These are phyloP conservation scores for Cylloceria caligata DNA, from an alignment of 2,888 invertebrate species.

Conservation along the genomic window DNA sequence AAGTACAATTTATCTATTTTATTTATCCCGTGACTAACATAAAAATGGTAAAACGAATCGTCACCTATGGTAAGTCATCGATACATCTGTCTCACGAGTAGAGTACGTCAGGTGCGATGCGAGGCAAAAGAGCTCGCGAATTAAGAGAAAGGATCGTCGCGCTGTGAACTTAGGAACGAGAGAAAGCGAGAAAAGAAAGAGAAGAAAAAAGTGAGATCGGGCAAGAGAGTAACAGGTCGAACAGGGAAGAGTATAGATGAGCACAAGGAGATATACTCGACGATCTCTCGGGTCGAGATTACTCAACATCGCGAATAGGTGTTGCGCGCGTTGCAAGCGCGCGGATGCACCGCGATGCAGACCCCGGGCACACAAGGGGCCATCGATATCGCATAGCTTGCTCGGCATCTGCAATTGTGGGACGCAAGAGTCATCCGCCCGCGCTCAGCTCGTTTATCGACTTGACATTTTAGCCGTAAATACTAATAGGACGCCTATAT, in stretches of 20 bases:
- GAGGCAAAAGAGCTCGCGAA: neutral
- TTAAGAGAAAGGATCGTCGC: neutral
- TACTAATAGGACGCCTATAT: conserved; percentile 77
- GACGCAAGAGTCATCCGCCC: conserved; percentile 48
- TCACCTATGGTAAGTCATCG: no score
- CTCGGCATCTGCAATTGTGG: conserved; percentile 30
- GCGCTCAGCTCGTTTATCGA: conserved; percentile 76
- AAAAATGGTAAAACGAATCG: no score
- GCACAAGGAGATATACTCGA: conserved; percentile 32
- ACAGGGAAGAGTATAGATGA: conserved; percentile 52
- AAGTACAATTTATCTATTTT: no score
- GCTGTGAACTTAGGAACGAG: conserved; percentile 32
- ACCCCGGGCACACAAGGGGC: neutral
- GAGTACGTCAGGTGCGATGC: neutral
- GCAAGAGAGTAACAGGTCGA: conserved; percentile 68
- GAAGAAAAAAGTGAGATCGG: conserved; percentile 34
- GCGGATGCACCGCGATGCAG: neutral
- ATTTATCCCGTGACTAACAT: no score
- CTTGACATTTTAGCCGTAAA: conserved; percentile 80
- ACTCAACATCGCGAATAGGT: conserved; percentile 45
- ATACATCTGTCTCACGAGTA: no score
- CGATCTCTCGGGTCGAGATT: conserved; percentile 36
- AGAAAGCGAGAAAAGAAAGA: conserved; percentile 51
- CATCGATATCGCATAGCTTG: conserved; percentile 10
- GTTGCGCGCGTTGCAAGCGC: conserved; percentile 22